Percentiles rank a stretch among this genome's conserved stretches.
Conservation (phyloP, 1,140 invertebrate species). For the Aethina tumida region DNA sequence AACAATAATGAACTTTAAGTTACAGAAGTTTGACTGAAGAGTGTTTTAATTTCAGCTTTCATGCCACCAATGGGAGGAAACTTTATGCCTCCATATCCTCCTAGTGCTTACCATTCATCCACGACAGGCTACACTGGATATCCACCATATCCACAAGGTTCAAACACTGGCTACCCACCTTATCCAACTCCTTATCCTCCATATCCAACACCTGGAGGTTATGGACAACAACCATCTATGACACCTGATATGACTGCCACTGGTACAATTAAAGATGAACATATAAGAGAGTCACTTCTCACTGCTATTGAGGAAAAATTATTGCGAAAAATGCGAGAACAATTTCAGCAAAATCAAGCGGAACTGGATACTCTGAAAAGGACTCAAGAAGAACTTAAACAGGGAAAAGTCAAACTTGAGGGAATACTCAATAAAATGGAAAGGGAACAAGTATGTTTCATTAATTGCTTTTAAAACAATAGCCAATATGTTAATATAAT, state of each 20-base stretch:
- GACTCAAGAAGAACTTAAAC: slow-evolving; percentile 79
- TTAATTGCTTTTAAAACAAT: neutral
- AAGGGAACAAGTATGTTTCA: slow-evolving; percentile 59
- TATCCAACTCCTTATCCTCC: slow-evolving; percentile 30
- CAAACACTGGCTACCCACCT: slow-evolving; percentile 27
- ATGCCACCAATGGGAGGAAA: slow-evolving; percentile 49
- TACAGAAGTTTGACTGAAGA: neutral
- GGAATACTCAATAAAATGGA: slow-evolving; percentile 71
- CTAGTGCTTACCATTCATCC: slow-evolving; percentile 21
- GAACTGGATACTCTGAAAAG: slow-evolving; percentile 84
- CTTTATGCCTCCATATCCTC: slow-evolving; percentile 31
- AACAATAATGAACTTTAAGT: neutral
- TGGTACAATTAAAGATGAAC: slow-evolving; percentile 88
- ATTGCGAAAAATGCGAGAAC: slow-evolving; percentile 74
- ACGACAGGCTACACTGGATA: slow-evolving; percentile 12
- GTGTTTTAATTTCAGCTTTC: slow-evolving; percentile 37
- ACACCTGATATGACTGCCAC: slow-evolving; percentile 36
- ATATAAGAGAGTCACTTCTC: slow-evolving; percentile 85
- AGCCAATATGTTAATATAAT: neutral
- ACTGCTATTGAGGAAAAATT: slow-evolving; percentile 94
- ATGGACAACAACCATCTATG: slow-evolving; percentile 27
- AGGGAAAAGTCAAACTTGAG: slow-evolving; percentile 76
- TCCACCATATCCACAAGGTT: slow-evolving; percentile 20
- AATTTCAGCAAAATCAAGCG: slow-evolving; percentile 79
- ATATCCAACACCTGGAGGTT: slow-evolving; percentile 28